phyloP scores from a whole-genome alignment of 2,797 vertebrate genomes.

The Loriculus beryllinus region DNA sequence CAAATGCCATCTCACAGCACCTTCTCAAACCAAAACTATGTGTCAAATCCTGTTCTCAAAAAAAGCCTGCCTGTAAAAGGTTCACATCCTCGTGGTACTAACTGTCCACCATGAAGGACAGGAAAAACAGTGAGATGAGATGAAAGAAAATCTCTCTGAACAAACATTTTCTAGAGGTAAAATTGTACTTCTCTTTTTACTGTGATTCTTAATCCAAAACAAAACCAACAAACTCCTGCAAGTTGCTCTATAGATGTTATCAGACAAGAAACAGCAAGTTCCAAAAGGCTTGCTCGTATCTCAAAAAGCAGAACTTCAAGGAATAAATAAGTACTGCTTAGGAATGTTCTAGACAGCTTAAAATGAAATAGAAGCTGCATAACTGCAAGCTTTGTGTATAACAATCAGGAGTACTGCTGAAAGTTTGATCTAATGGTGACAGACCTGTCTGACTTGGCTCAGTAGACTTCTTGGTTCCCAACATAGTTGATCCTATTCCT shows the following conservation, averaged over 20 bases:
- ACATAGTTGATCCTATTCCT: neutral
- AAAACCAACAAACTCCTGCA: neutral
- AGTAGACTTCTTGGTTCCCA: neutral
- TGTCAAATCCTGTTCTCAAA: neutral
- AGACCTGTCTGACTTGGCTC: neutral
- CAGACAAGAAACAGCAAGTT: neutral
- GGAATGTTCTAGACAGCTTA: neutral
- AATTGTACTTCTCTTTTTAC: neutral
- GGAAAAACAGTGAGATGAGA: neutral
- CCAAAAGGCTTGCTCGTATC: neutral
- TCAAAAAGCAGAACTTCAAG: neutral
- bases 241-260: neutral
- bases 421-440: neutral
- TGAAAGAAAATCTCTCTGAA: neutral
- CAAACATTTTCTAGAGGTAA: neutral
- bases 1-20: neutral
- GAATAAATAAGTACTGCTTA: neutral
- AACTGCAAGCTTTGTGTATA: neutral
- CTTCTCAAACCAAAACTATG: neutral
- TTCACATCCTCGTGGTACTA: neutral
- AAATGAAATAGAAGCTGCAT: neutral
- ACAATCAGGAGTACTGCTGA: neutral
- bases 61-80: neutral
- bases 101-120: neutral
- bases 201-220: neutral